Percentiles rank a stretch among this genome's conserved stretches.
phyloP scores from a whole-genome alignment of 2,888 invertebrate genomes.

The Drosophila macrospina region DNA sequence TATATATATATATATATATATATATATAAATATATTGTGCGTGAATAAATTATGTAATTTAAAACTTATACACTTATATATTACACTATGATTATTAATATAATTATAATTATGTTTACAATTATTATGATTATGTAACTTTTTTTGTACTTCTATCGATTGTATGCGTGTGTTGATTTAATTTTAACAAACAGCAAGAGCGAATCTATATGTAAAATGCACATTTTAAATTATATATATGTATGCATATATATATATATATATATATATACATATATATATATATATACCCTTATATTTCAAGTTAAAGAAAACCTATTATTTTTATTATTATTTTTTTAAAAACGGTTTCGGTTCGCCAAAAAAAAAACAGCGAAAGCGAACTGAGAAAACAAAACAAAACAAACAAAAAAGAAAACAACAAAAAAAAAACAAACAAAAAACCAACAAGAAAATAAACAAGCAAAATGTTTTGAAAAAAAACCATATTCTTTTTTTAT shows the following conservation, averaged over 20 bases:
- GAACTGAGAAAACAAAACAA: constrained; percentile 36
- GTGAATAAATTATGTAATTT: constrained; percentile 39
- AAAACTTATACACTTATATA: constrained; percentile 19
- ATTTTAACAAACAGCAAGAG: constrained; percentile 38
- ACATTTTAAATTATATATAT: constrained; percentile 66
- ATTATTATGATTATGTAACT: constrained; percentile 30
- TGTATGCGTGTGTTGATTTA: constrained; percentile 48
- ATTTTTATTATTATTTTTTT: constrained; percentile 72
- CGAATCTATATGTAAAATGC: constrained; percentile 70
- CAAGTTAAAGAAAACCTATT: constrained; percentile 46
- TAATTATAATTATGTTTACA: constrained; percentile 34
- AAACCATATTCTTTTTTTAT: constrained; percentile 33
- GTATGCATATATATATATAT: constrained; percentile 28
- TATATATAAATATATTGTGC: constrained; percentile 9
- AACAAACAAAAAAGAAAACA: constrained; percentile 43
- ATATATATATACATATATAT: constrained; percentile 50
- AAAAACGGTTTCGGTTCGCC: constrained; percentile 42
- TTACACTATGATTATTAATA: constrained; percentile 25
- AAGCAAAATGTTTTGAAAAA: constrained; percentile 64
- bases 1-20: too few relatives aligned
- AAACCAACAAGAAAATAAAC: constrained; percentile 56
- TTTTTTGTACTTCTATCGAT: constrained; percentile 37
- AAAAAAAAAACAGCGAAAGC: constrained; percentile 15
- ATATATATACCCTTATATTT: constrained; percentile 18
- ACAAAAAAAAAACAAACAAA: constrained; percentile 40